Percentiles rank a stretch among this genome's conserved stretches.
These are phyloP conservation scores for Apomyelois bistriatella DNA, from an alignment of 2,888 invertebrate species.

Conservation along the genomic window DNA sequence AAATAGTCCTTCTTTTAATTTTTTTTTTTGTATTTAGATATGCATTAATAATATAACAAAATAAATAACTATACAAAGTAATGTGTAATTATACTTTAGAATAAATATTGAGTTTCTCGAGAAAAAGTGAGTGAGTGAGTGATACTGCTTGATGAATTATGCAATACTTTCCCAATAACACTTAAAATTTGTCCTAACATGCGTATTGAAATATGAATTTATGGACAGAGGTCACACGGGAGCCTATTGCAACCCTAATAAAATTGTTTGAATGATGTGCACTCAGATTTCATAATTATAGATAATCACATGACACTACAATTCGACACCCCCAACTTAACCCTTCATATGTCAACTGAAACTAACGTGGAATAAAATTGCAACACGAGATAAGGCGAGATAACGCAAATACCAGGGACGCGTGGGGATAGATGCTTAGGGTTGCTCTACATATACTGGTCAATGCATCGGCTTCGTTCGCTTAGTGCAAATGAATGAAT, in stretches of 20 bases:
- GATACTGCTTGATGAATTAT: no score
- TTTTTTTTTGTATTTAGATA: no score
- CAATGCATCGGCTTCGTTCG: not conserved
- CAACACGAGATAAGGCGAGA: constrained; percentile 69
- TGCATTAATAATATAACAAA: no score
- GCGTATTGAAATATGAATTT: no score
- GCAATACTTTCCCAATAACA: no score
- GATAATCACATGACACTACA: constrained; percentile 13
- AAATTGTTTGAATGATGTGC: not conserved
- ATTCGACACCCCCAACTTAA: constrained; percentile 17
- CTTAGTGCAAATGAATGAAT: no score
- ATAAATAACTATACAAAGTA: no score
- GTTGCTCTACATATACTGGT: not conserved
- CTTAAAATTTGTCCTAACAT: no score
- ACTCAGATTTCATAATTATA: constrained; percentile 15
- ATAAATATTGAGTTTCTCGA: no score
- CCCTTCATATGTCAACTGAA: constrained; percentile 21
- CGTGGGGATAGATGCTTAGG: not conserved
- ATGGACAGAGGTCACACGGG: constrained; percentile 1
- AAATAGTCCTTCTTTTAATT: no score
- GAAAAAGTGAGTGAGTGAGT: no score
- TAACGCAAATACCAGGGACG: constrained; percentile 38
- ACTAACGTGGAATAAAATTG: constrained; percentile 53
- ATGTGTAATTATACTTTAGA: no score
- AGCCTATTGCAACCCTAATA: not conserved